Evolutionary conservation across 2,888 invertebrate genomes (phyloP).

Genomic region (Dermolepida albohirtum): DNA sequence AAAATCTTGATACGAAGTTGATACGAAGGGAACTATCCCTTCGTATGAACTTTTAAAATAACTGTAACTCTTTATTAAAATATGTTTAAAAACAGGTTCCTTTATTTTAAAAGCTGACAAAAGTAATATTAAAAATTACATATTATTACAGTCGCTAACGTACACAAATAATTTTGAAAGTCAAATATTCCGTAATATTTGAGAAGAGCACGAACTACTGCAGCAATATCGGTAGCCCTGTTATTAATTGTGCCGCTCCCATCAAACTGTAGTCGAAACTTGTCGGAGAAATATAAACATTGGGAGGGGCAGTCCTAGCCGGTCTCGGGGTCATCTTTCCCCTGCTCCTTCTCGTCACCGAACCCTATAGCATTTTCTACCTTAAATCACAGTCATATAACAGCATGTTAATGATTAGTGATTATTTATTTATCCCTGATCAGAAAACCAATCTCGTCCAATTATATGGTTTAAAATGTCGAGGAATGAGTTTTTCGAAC

Average conservation of each 20-base stretch:
- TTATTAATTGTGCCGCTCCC: constrained; percentile 35
- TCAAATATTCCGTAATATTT: too few relatives aligned
- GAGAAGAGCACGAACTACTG: too few relatives aligned
- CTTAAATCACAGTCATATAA: constrained; percentile 35
- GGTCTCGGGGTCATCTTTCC: constrained; percentile 40
- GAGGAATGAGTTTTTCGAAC: constrained; percentile 40
- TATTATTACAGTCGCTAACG: background rate
- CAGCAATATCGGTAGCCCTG: constrained; percentile 5
- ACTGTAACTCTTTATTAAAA: too few relatives aligned
- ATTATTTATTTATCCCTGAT: constrained; percentile 42
- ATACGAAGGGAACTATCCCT: too few relatives aligned
- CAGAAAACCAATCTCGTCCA: constrained; percentile 40
- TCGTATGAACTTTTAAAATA: too few relatives aligned
- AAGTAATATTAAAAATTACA: background rate
- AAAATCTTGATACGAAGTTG: too few relatives aligned
- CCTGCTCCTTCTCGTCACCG: constrained; percentile 1
- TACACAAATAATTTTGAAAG: too few relatives aligned
- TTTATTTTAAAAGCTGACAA: background rate
- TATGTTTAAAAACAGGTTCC: too few relatives aligned
- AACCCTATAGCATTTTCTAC: constrained; percentile 12
- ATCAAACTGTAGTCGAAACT: constrained; percentile 26
- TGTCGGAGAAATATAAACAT: constrained; percentile 43
- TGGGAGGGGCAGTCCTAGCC: constrained; percentile 39
- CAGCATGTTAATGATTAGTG: constrained; percentile 41
- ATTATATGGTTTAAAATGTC: constrained; percentile 38